Conservation (phyloP, 2,113 vertebrate species). For the Tragelaphus strepsiceros region DNA sequence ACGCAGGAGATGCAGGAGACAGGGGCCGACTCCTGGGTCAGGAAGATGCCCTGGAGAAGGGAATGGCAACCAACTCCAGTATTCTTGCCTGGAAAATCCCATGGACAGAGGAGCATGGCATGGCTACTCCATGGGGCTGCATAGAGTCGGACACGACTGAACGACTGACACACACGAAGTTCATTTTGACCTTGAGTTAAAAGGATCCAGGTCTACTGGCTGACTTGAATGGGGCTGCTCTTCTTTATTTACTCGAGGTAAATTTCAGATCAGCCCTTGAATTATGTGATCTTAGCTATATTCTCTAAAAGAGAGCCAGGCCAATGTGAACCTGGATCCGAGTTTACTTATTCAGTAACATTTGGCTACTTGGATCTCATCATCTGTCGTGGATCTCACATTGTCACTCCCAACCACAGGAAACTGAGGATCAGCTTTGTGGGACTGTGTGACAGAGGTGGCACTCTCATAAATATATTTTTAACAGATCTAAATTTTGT, state of each 20-base stretch:
- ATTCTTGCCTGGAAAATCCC: not conserved
- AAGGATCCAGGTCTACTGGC: not conserved
- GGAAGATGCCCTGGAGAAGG: not conserved
- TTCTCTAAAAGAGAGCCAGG: not conserved
- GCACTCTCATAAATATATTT: not conserved
- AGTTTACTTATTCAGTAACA: not conserved
- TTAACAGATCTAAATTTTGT: not conserved
- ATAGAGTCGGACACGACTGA: not conserved
- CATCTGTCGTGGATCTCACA: not conserved
- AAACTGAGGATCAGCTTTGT: not conserved
- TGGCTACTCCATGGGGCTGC: not conserved
- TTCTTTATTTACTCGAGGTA: not conserved
- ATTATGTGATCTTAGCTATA: not conserved
- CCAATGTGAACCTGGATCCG: not conserved
- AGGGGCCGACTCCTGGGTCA: not conserved
- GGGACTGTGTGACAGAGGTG: not conserved
- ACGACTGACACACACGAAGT: not conserved
- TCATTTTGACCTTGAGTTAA: slow-evolving; percentile 11
- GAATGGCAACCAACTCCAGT: not conserved
- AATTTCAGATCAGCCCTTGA: not conserved
- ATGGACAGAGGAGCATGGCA: not conserved
- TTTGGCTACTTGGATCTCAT: not conserved
- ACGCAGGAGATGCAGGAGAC: not conserved
- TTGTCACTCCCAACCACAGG: not conserved
- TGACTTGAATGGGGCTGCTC: not conserved